Evolutionary conservation across 2,797 vertebrate species (phyloP).

Genomic region (Anolis apletophallus): DNA sequence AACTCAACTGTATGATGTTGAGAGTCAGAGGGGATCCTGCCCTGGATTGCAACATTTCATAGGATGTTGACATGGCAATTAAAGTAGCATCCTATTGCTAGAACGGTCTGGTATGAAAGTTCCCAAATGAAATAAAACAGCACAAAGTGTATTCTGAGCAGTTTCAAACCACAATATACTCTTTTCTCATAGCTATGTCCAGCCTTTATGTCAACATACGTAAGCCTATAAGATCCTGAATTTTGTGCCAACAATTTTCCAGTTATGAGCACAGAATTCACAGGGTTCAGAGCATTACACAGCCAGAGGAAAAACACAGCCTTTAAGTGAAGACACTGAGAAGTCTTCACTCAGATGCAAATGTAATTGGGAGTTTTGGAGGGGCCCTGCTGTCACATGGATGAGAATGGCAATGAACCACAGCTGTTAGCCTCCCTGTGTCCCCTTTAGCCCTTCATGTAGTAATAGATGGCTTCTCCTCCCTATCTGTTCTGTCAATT

Average conservation of each 20-base stretch:
- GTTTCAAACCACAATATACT: too few relatives aligned
- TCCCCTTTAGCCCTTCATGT: background rate
- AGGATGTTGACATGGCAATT: too few relatives aligned
- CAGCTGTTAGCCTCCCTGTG: background rate
- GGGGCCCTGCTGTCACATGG: background rate
- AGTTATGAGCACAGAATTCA: background rate
- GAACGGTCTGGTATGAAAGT: too few relatives aligned
- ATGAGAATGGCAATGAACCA: background rate
- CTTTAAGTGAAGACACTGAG: background rate
- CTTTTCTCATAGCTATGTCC: background rate
- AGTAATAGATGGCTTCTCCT: conserved; percentile 2
- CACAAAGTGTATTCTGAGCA: background rate
- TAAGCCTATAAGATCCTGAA: background rate
- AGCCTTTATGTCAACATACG: background rate
- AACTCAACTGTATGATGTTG: too few relatives aligned
- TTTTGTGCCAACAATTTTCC: background rate
- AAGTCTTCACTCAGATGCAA: background rate
- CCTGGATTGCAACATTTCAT: background rate
- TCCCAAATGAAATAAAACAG: background rate
- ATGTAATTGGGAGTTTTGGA: background rate
- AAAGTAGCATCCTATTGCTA: too few relatives aligned
- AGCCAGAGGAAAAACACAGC: background rate
- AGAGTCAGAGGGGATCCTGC: too few relatives aligned
- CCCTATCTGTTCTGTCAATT: background rate
- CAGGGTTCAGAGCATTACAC: background rate